Conservation (phyloP, 2,888 invertebrate species). For the Ferdinandea cuprea region DNA sequence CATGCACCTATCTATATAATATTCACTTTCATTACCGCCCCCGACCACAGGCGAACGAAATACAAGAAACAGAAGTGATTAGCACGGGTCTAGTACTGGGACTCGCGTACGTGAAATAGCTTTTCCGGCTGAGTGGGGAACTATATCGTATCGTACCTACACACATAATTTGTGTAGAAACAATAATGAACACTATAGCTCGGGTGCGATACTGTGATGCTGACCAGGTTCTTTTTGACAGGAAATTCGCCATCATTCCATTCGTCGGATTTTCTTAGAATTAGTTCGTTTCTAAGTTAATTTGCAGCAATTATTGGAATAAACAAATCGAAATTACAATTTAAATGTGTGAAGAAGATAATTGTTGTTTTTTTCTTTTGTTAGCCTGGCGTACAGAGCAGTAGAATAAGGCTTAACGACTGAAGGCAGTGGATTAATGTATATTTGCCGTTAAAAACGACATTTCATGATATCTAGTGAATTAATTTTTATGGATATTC, state of each 20-base stretch:
- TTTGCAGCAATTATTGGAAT: slow-evolving; percentile 20
- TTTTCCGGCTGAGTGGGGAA: too few relatives aligned
- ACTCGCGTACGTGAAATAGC: too few relatives aligned
- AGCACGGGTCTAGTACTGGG: too few relatives aligned
- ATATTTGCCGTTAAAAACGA: slow-evolving; percentile 38
- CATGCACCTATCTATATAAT: too few relatives aligned
- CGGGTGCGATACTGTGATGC: too few relatives aligned
- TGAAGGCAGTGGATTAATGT: slow-evolving; percentile 16
- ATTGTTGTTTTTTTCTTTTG: too few relatives aligned
- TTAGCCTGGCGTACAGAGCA: neutral
- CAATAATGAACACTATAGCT: too few relatives aligned
- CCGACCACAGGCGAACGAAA: too few relatives aligned
- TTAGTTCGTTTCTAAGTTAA: slow-evolving; percentile 25
- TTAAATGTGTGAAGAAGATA: slow-evolving; percentile 15
- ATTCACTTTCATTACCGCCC: too few relatives aligned
- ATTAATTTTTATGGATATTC: slow-evolving; percentile 24
- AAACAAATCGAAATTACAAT: slow-evolving; percentile 42
- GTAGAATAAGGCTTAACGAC: neutral
- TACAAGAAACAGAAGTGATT: too few relatives aligned
- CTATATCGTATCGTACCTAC: too few relatives aligned
- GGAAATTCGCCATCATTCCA: slow-evolving; percentile 10
- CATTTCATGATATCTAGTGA: slow-evolving; percentile 10
- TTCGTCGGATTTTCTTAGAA: slow-evolving; percentile 7
- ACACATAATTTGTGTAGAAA: too few relatives aligned
- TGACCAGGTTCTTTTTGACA: slow-evolving; percentile 36